These are phyloP conservation scores for Cyphomyrus discorhynchus DNA, from an alignment of 2,113 vertebrate genomes.

Conservation along the genomic window DNA sequence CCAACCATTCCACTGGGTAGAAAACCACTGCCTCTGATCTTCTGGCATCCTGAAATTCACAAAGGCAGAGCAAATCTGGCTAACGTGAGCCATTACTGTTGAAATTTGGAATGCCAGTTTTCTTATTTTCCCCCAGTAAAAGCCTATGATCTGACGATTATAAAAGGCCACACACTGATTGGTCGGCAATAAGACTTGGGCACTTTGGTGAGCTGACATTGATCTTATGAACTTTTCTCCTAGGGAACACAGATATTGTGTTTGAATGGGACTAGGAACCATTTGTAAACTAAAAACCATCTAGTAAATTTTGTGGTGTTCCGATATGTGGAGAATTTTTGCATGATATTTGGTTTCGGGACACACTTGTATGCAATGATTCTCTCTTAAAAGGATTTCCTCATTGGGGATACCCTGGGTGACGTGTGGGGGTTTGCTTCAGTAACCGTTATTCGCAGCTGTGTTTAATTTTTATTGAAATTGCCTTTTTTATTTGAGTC, in stretches of 20 bases:
- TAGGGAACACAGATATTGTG: not conserved
- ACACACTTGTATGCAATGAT: not conserved
- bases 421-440: not conserved
- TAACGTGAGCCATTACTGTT: not conserved
- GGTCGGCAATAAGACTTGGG: not conserved
- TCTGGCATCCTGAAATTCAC: not conserved
- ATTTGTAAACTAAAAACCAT: not conserved
- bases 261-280: not conserved
- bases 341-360: not conserved
- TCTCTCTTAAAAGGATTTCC: not conserved
- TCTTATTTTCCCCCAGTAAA: not conserved
- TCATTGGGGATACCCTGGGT: not conserved
- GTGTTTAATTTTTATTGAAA: conserved; percentile 4
- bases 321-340: not conserved
- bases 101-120: not conserved
- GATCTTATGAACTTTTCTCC: not conserved
- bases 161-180: not conserved
- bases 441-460: not conserved
- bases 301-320: not conserved
- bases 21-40: not conserved
- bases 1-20: not conserved
- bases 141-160: not conserved
- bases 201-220: not conserved
- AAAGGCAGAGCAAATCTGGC: not conserved
- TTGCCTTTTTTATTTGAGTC: not conserved